Conservation (phyloP, 2,113 vertebrate genomes). For the Motacilla alba region DNA sequence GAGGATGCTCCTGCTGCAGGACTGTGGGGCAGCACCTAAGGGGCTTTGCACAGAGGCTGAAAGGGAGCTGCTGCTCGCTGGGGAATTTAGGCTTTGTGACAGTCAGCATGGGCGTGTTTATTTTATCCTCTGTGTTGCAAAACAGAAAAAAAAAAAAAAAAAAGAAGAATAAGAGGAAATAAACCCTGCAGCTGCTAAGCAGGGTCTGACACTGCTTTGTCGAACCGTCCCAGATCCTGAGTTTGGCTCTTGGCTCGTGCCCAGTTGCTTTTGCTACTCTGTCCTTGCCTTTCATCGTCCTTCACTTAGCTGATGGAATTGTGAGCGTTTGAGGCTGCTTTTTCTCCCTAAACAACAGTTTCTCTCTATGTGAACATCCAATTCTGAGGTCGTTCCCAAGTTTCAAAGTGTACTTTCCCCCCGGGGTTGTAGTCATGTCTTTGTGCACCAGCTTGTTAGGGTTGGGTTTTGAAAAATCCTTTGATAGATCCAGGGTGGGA, state of each 20-base stretch:
- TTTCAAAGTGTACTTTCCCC: background rate
- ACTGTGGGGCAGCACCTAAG: accelerated
- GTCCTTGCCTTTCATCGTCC: background rate
- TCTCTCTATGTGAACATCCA: background rate
- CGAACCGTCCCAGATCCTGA: background rate
- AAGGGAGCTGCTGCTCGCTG: background rate
- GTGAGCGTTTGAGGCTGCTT: background rate
- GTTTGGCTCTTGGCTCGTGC: background rate
- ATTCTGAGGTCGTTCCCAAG: background rate
- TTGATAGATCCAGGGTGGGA: background rate
- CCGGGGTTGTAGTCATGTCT: accelerated
- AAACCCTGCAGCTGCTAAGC: background rate
- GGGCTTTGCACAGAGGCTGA: background rate
- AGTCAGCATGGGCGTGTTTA: background rate
- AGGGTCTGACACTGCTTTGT: background rate
- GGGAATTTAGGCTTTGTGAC: background rate
- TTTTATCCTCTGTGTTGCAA: background rate
- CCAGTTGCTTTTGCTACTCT: background rate
- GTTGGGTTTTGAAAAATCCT: background rate
- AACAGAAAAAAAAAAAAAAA: background rate
- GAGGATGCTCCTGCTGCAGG: background rate
- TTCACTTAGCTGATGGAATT: background rate
- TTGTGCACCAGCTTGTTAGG: background rate
- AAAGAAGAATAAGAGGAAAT: background rate
- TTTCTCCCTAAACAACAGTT: background rate